Evolutionary conservation across 2,888 invertebrate genomes (phyloP).

Genomic region (Cheilosia scutellata): DNA sequence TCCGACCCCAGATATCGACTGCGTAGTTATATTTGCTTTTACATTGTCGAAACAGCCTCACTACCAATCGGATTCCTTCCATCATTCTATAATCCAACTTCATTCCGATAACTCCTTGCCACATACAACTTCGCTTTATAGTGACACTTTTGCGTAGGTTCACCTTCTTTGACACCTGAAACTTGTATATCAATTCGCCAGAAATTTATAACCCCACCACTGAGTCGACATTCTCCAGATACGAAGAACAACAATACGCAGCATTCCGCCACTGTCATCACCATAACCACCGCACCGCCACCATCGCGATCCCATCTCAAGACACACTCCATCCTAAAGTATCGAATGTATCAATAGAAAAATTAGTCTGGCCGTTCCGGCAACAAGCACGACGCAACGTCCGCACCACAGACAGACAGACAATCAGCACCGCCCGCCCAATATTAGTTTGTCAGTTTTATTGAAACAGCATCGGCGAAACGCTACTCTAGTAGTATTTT

Average conservation of each 20-base stretch:
- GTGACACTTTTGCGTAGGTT: conserved; percentile 69
- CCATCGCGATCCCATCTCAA: conserved; percentile 43
- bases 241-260: conserved; percentile 61
- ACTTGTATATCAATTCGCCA: conserved; percentile 71
- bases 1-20: no score
- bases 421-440: conserved; percentile 52
- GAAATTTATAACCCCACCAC: conserved; percentile 61
- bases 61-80: conserved; percentile 6
- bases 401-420: conserved; percentile 20
- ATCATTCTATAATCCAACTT: conserved; percentile 44
- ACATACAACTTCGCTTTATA: conserved; percentile 33
- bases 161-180: conserved; percentile 70
- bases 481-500: conserved; percentile 76
- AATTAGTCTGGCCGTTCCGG: conserved; percentile 58
- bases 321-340: conserved; percentile 21
- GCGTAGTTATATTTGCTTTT: no score
- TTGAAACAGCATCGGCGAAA: conserved; percentile 72
- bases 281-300: background rate
- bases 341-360: conserved; percentile 73
- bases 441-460: conserved; percentile 75
- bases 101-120: conserved; percentile 53
- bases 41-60: background rate
- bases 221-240: conserved; percentile 64
- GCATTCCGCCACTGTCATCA: conserved; percentile 31
- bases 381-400: background rate